These are phyloP conservation scores for Stratiolaelaps scimitus DNA, from an alignment of 1,140 invertebrate genomes.

Conservation along the genomic window DNA sequence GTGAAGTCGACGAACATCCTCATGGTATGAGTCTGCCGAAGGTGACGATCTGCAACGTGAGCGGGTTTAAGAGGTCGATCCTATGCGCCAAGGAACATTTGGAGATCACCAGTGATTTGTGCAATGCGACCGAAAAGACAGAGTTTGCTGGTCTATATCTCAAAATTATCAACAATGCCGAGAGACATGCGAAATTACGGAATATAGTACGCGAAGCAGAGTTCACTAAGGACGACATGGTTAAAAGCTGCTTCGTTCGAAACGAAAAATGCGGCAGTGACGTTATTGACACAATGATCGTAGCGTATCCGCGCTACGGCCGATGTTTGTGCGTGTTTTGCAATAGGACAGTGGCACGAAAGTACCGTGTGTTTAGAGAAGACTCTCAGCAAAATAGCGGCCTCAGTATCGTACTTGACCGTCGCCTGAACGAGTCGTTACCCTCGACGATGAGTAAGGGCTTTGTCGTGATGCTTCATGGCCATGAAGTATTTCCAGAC, in stretches of 20 bases:
- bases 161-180: neutral
- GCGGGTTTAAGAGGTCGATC: constrained; percentile 11
- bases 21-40: neutral
- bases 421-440: neutral
- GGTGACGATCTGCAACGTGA: neutral
- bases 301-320: neutral
- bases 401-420: neutral
- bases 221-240: neutral
- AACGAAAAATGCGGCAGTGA: neutral
- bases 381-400: neutral
- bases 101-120: neutral
- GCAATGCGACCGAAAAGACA: neutral
- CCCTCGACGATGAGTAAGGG: neutral
- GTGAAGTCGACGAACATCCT: neutral
- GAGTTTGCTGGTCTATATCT: neutral
- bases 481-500: neutral
- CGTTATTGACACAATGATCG: neutral
- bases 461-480: neutral
- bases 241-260: neutral
- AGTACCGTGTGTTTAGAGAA: neutral
- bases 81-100: neutral
- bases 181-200: neutral
- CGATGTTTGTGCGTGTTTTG: constrained; percentile 3
- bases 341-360: neutral
- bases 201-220: neutral